Evolutionary conservation across 2,888 invertebrate species (phyloP), one percentile per base, ranked within the genome.

Genomic region (Cactoblastis cactorum): DNA sequence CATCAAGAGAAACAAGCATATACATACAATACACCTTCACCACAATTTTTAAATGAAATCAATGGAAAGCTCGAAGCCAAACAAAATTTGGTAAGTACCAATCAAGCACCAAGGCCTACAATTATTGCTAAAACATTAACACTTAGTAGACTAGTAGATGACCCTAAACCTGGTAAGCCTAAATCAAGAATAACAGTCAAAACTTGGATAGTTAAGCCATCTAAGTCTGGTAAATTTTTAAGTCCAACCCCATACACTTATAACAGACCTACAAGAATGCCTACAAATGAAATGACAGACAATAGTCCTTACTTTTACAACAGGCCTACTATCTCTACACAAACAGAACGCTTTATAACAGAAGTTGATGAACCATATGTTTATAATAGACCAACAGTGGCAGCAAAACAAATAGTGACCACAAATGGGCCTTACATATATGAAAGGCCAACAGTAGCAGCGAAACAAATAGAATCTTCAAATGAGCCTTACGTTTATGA

Each of bases 161-260:
- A 81, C 54, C 70, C 79, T 1, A 81, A 81, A 48, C 64, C 71
- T 43, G 72, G 75, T 3, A 77, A 68, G 50, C 81, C 86, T 34
- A 86, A 83, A 61, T 85, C 87, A 6, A 69, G 83, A 57, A 79
- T 88, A 41, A 84, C 81, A 17, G 80, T 85, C 35, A 89, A 88
- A 68, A 86, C 87, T 3, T 89, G 88, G 88, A 77, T 87, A 49
- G 74, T 84, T 2, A 85, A 85, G 67, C 86, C 88, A n/a, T 69
- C 77, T 8, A 86, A 79, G 65, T 63, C 74, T 33, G 77, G 71
- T 11, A 80, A 71, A 59, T 53, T 83, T 49, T 61, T 76, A 11
- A 72, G 77, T 49, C 74, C 82, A 3, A 77, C 80, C 43, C 65
- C 82, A 3, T 83, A 82, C 24, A 69, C 68, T 14, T 83, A 82